Conservation (phyloP, 2,888 invertebrate species). For the Orthosia incerta region DNA sequence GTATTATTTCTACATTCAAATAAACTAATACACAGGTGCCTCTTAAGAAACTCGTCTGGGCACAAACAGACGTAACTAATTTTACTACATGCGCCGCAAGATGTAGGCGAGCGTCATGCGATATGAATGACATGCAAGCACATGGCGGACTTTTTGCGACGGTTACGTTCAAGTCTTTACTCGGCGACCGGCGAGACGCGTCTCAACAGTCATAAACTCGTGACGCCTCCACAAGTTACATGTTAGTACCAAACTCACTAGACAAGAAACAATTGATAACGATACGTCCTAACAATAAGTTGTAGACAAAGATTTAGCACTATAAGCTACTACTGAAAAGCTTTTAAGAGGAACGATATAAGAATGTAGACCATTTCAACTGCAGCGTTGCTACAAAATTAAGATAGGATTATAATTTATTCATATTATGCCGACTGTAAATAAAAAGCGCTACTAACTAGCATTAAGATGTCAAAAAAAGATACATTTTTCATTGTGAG, state of each 20-base stretch:
- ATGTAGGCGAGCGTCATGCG: slow-evolving; percentile 78
- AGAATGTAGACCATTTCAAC: neutral
- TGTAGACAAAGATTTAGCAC: neutral
- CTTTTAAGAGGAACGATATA: neutral
- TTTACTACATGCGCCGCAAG: slow-evolving; percentile 73
- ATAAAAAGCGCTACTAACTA: neutral
- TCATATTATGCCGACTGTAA: no score
- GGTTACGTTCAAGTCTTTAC: slow-evolving; percentile 62
- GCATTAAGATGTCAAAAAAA: slow-evolving; percentile 5
- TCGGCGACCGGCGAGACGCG: slow-evolving; percentile 51
- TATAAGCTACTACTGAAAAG: no score
- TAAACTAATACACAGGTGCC: slow-evolving; percentile 61
- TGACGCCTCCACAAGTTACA: slow-evolving; percentile 36
- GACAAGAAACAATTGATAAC: neutral
- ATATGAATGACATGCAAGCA: slow-evolving; percentile 85
- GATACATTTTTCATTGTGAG: neutral
- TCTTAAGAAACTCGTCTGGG: slow-evolving; percentile 74
- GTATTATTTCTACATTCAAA: slow-evolving; percentile 58
- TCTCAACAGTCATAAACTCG: slow-evolving; percentile 30
- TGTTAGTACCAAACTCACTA: slow-evolving; percentile 32
- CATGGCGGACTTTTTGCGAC: slow-evolving; percentile 67
- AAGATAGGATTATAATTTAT: neutral
- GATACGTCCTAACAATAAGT: neutral
- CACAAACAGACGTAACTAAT: slow-evolving; percentile 79
- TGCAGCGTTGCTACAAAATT: neutral